A percentile compares a stretch with the other conserved stretches of the same genome.
phyloP scores from a whole-genome alignment of 2,797 vertebrate species.

The Cuculus canorus region DNA sequence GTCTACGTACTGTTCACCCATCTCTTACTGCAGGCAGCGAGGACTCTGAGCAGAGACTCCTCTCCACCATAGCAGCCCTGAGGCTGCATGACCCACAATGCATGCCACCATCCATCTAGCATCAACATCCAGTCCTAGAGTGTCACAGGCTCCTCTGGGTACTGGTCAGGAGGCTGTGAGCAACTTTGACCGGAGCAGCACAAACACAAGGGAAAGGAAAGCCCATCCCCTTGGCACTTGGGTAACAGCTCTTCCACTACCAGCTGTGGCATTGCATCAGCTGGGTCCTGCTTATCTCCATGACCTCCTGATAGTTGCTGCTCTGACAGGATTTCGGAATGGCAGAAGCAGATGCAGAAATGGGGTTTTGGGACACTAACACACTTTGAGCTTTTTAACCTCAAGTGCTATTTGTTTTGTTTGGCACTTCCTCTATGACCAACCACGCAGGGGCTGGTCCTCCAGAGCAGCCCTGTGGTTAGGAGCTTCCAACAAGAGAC shows the following conservation, averaged over 20 bases:
- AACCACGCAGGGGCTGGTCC: neutral
- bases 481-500: neutral
- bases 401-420: constrained; percentile 42
- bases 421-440: neutral
- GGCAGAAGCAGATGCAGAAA: constrained; percentile 1
- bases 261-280: neutral
- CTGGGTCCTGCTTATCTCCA: neutral
- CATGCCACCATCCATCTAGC: accelerated
- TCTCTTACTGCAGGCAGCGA: neutral
- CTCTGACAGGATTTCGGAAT: neutral
- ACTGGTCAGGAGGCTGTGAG: neutral
- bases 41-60: neutral
- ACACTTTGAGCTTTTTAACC: constrained; percentile 12
- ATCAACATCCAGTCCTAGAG: neutral
- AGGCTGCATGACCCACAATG: neutral
- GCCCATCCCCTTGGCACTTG: neutral
- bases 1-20: accelerated
- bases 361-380: neutral
- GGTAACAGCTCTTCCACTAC: neutral
- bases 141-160: neutral
- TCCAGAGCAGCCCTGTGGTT: neutral
- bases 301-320: neutral
- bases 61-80: accelerated
- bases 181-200: neutral
- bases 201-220: neutral